These are phyloP conservation scores for Trichonephila clavata DNA, from an alignment of 1,140 invertebrate species.

Conservation along the genomic window DNA sequence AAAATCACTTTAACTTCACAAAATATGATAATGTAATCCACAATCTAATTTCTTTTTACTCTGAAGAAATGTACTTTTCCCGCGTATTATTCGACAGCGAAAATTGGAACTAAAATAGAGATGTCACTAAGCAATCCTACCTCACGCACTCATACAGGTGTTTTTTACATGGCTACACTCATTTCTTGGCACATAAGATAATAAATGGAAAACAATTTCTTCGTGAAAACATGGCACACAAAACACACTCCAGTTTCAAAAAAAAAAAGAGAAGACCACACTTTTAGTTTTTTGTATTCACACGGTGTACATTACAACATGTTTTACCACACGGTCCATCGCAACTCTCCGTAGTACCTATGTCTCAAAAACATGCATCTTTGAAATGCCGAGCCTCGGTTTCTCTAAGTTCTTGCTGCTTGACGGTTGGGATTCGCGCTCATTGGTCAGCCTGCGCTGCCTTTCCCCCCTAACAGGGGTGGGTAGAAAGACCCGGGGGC, in stretches of 20 bases:
- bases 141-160: conserved; percentile 1
- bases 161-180: not conserved
- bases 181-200: not conserved
- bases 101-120: not conserved
- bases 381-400: conserved; percentile 46
- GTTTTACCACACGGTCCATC: conserved; percentile 11
- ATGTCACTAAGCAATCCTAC: not conserved
- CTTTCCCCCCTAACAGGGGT: conserved; percentile 11
- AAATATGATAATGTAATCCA: not conserved
- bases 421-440: conserved; percentile 46
- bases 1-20: not conserved
- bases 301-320: conserved; percentile 17
- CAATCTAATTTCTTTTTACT: not conserved
- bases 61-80: not conserved
- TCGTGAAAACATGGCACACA: not conserved
- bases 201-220: not conserved
- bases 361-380: conserved; percentile 38
- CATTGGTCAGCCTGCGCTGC: conserved; percentile 53
- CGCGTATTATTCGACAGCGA: not conserved
- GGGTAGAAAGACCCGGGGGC: conserved; percentile 20
- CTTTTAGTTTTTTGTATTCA: conserved; percentile 37
- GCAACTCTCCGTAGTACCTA: not conserved
- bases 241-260: not conserved
- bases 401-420: not conserved
- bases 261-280: not conserved